Evolutionary conservation across 2,888 invertebrate species (phyloP), one percentile per base, ranked within the genome.

Genomic region (Trichacis sp.): DNA sequence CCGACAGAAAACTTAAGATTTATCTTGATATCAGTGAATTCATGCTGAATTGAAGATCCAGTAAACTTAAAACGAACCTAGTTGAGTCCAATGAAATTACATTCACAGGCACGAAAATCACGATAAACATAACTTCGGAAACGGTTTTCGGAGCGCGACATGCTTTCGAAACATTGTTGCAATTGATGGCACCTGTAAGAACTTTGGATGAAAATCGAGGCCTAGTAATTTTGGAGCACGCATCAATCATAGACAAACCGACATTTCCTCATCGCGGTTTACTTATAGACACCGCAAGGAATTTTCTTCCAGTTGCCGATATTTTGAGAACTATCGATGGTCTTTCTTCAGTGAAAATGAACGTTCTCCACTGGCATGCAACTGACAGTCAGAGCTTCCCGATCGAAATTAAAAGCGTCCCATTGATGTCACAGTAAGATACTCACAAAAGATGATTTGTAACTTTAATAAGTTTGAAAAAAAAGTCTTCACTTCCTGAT

Each of bases 321-420:
- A 90, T 95, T 15, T 88, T 89, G 73, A 88, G 88, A 69, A 92
- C 92, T 46, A 86, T 96, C 69, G 93, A 96, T 73, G 96, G 90
- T 1, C 94, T 97, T 93, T 92, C 93, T 1, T 88, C 93, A 14
- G 92, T 92, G 48, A 97, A 97, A 84, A 85, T 97, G 87, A 97
- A 97, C 80, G 93, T 95, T 0, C 89, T 97, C 43, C 97, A 97
- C 80, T 97, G 97, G 96, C 94, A 95, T 79, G 91, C 91, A 0
- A 93, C 93, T 0, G 97, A 97, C 84, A 90, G 94, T 0, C 96
- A 97, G 72, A 96, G 96, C 74, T 97, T 97, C 84, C 97, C 97
- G 0, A 87, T 96, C 76, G 91, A 93, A 76, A 90, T 92, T 0
- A 87, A 87, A n/a, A 87, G 90, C 38, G 88, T 92, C 15, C 94